Evolutionary conservation across 1,140 invertebrate genomes (phyloP).

Genomic region (Onthophagus taurus): DNA sequence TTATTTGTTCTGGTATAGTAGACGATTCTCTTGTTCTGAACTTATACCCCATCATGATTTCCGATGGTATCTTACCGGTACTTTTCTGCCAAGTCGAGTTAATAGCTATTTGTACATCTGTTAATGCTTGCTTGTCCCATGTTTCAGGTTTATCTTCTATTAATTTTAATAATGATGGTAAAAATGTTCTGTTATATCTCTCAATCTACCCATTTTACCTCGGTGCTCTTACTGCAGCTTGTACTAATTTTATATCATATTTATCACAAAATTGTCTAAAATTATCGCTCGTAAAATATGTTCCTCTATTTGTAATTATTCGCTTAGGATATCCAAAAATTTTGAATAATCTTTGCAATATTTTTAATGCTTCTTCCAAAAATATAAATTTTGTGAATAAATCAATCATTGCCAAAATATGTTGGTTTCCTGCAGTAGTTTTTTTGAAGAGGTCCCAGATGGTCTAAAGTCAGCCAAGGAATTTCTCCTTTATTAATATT

Average conservation of each 20-base stretch:
- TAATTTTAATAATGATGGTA: slow-evolving; percentile 21
- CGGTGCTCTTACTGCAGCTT: slow-evolving; percentile 24
- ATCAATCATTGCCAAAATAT: too few species aligned
- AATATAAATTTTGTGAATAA: slow-evolving; percentile 23
- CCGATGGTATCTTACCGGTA: slow-evolving; percentile 19
- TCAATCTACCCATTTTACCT: slow-evolving; percentile 27
- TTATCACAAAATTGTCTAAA: slow-evolving; percentile 22
- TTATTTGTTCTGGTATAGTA: slow-evolving; percentile 6
- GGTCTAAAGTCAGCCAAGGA: slow-evolving; percentile 19
- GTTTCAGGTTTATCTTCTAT: slow-evolving; percentile 8
- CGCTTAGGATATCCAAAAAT: slow-evolving; percentile 22
- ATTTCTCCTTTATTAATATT: slow-evolving; percentile 15
- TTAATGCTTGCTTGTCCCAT: slow-evolving; percentile 22
- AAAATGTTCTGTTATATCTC: slow-evolving; percentile 19
- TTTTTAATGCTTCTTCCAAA: slow-evolving; percentile 11
- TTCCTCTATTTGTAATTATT: slow-evolving; percentile 24
- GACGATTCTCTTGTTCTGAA: not conserved
- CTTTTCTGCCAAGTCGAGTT: slow-evolving; percentile 22
- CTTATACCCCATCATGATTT: slow-evolving; percentile 23
- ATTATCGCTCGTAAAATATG: slow-evolving; percentile 20
- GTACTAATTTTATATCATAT: slow-evolving; percentile 20
- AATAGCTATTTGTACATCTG: slow-evolving; percentile 19
- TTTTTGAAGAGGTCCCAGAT: slow-evolving; percentile 21
- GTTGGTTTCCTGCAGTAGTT: too few species aligned
- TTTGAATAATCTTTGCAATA: slow-evolving; percentile 16